Evolutionary conservation across 2,888 invertebrate genomes (phyloP).

Genomic region (Pyrrhia umbra): DNA sequence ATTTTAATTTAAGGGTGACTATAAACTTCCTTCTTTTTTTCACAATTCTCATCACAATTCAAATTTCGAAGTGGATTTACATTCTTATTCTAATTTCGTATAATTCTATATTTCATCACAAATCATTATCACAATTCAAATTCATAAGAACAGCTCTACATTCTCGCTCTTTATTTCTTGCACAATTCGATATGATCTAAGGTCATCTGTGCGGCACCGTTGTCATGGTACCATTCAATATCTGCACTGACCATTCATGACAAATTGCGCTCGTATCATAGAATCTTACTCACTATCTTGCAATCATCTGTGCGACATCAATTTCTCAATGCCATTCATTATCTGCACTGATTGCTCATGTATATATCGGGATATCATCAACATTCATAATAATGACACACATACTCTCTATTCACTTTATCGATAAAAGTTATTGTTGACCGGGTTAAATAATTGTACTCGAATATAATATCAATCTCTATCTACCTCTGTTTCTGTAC

Average conservation of each 20-base stretch:
- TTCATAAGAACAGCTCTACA: too few species aligned
- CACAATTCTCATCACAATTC: too few species aligned
- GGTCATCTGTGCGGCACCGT: conserved; percentile 3
- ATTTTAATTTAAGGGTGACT: too few species aligned
- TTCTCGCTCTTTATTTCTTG: background rate
- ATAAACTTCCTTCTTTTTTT: too few species aligned
- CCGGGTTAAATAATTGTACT: too few species aligned
- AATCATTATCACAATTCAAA: background rate
- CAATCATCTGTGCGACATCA: background rate
- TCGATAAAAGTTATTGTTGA: too few species aligned
- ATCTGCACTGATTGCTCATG: conserved; percentile 1
- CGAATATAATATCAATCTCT: background rate
- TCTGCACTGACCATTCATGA: background rate
- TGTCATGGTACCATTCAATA: conserved; percentile 1
- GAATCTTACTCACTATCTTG: background rate
- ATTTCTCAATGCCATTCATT: background rate
- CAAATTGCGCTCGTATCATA: background rate
- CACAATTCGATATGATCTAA: background rate
- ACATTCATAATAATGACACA: background rate
- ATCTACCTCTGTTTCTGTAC: background rate
- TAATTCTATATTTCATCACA: too few species aligned
- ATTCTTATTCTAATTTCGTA: too few species aligned
- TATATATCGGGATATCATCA: too few species aligned
- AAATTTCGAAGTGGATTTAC: too few species aligned
- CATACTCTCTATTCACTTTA: too few species aligned